These are phyloP conservation scores for Dascyllus trimaculatus DNA, from an alignment of 2,113 vertebrate species.

Conservation along the genomic window DNA sequence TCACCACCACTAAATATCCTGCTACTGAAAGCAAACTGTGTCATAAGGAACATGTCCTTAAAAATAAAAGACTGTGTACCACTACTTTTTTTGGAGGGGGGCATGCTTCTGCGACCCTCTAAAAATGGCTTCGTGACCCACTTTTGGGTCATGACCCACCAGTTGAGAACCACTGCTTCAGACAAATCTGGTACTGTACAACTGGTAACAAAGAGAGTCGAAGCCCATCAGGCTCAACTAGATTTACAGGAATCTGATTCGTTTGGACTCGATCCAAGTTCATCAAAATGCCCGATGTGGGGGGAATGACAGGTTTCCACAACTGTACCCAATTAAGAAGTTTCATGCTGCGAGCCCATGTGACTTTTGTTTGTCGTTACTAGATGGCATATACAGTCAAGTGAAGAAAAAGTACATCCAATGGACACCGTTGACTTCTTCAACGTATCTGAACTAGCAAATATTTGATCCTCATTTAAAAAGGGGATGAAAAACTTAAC, in stretches of 20 bases:
- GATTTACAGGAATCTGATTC: slow-evolving; percentile 12
- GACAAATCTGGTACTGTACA: not conserved
- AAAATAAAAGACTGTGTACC: no score
- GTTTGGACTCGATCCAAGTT: slow-evolving; percentile 23
- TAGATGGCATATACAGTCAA: slow-evolving; percentile 13
- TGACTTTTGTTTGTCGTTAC: slow-evolving; percentile 38
- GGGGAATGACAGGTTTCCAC: slow-evolving; percentile 45
- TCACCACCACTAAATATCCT: no score
- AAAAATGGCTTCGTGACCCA: no score
- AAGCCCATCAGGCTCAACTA: not conserved
- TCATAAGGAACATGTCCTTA: no score
- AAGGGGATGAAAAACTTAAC: no score
- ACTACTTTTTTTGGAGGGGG: no score
- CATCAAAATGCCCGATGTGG: slow-evolving; percentile 25
- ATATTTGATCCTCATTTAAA: not conserved
- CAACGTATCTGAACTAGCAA: not conserved
- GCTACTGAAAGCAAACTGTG: no score
- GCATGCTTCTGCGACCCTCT: no score
- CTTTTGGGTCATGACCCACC: no score
- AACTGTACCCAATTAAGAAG: slow-evolving; percentile 66
- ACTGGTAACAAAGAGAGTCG: not conserved
- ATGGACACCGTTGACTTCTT: not conserved
- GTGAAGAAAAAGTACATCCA: not conserved
- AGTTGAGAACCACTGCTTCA: no score
- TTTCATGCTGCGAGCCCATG: slow-evolving; percentile 52